Conservation (phyloP, 92 coral and sea anemone genomes). For the Actinostola sp. region DNA sequence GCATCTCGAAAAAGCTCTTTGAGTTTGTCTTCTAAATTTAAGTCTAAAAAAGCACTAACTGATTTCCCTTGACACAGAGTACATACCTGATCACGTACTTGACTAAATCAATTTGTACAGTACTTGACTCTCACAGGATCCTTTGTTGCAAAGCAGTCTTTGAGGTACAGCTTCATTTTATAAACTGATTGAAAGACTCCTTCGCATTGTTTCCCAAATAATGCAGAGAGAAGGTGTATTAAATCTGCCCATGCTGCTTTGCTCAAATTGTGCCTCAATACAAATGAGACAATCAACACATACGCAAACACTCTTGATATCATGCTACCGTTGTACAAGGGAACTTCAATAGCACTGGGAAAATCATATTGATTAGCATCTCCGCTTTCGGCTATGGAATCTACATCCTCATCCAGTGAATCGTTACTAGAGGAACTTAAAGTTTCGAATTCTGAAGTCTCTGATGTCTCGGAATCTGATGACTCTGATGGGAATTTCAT, state of each 20-base stretch:
- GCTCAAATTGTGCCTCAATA: conserved; percentile 35
- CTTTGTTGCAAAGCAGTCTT: conserved; percentile 28
- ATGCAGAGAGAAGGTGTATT: conserved; percentile 19
- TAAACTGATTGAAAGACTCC: conserved; percentile 38
- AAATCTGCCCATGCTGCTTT: conserved; percentile 53
- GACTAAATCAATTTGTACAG: conserved; percentile 21
- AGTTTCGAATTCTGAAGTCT: too few species aligned
- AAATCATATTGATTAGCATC: neutral
- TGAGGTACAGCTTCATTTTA: conserved; percentile 33
- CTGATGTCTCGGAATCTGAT: too few species aligned
- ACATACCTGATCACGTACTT: conserved; percentile 13
- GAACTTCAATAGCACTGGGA: conserved; percentile 12
- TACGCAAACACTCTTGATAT: conserved; percentile 22
- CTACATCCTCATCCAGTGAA: too few species aligned
- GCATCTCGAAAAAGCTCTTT: conserved; percentile 47
- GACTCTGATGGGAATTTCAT: too few species aligned
- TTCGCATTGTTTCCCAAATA: conserved; percentile 29
- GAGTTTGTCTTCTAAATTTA: conserved; percentile 35
- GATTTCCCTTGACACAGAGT: conserved; percentile 7
- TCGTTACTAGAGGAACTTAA: too few species aligned
- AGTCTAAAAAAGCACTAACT: conserved; percentile 19
- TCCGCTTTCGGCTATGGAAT: neutral
- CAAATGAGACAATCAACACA: conserved; percentile 26
- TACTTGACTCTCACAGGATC: conserved; percentile 35
- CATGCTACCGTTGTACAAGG: conserved; percentile 36